Evolutionary conservation across 2,888 invertebrate genomes (phyloP), one percentile per base, ranked within the genome.

Genomic region (Caenorhabditis drosophilae): DNA sequence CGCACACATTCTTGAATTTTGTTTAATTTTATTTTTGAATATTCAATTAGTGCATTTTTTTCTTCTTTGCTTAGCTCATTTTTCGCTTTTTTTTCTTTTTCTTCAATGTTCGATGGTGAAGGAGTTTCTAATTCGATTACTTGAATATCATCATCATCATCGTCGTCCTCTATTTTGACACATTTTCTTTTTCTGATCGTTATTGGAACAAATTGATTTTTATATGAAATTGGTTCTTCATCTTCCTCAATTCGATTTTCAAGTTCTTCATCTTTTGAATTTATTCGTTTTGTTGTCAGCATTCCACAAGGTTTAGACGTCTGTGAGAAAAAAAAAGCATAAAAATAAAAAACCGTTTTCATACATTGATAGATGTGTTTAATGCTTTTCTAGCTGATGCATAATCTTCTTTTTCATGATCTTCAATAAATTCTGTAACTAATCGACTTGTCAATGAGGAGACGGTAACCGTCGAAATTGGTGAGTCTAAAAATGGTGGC

Each of bases 91-190:
- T 18, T 41, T 9, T 4, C 20, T 22, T 23, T 15, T 41, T 36
- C 15, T 36, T 36, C 36, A 6, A 9, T 6, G 31, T 6, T 12
- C 12, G 7, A 4, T n/a, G 26, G 6, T n/a, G n/a, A n/a, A 9
- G 48, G 38, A 18, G 41, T 34, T 12, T 34, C 62, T 0, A 58
- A 12, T 15, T 64, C 59, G 4, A 64, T 64, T 4, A 64, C 49
- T 20, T 63, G 47, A n/a, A 63, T 64, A 26, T 64, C 64, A 45
- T 55, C 59, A 26, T 64, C 64, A 35, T 49, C 53, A n/a, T 50
- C 54, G 1, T 7, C 26, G 27, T 63, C 63, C 2, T 41, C 15
- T 42, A 53, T 34, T 45, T 49, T 26, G n/a, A 41, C 7, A 20
- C 3, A 20, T 3, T 20, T 41, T 4, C 7, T 15, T 22, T 20